Evolutionary conservation across 1,140 invertebrate genomes (phyloP).

Genomic region (Sycophaga agraensis): DNA sequence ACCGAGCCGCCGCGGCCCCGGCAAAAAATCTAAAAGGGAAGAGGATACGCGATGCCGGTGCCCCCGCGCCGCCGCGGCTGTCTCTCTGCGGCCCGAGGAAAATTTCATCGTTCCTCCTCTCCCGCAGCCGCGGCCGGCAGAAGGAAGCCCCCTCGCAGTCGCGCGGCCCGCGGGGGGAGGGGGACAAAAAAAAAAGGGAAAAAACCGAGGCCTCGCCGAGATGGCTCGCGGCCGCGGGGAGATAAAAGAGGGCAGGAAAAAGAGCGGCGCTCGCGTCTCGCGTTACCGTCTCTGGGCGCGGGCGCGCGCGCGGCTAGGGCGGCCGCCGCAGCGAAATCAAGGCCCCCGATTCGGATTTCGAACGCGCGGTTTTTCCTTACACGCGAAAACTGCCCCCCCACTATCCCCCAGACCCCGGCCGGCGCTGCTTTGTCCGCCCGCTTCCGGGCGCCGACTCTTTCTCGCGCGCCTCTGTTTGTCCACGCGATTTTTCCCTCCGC

Average conservation of each 20-base stretch:
- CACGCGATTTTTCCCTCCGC: constrained; percentile 7
- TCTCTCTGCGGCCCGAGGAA: constrained; percentile 42
- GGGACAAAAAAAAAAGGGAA: constrained; percentile 2
- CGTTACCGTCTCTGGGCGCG: constrained; percentile 20
- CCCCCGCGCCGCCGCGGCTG: constrained; percentile 26
- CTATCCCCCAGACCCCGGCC: background rate
- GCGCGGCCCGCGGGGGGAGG: constrained; percentile 9
- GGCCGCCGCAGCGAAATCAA: constrained; percentile 12
- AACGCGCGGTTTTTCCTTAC: constrained; percentile 25
- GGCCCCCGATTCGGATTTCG: constrained; percentile 26
- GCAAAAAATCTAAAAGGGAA: constrained; percentile 46
- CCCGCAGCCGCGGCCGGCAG: background rate
- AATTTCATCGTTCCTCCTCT: constrained; percentile 37
- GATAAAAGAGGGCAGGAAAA: background rate
- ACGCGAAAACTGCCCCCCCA: background rate
- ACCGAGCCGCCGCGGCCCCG: constrained; percentile 24
- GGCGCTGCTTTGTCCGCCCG: too few species aligned
- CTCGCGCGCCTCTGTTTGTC: background rate
- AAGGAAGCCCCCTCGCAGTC: constrained; percentile 6
- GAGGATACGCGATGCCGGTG: too few species aligned
- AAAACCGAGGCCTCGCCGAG: background rate
- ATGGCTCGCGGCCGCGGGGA: background rate
- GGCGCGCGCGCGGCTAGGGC: too few species aligned
- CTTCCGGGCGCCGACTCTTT: background rate
- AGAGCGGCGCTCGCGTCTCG: constrained; percentile 5